Base-by-base conservation (phyloP, 2,113 vertebrate genomes). In the Podarcis muralis region DNA sequence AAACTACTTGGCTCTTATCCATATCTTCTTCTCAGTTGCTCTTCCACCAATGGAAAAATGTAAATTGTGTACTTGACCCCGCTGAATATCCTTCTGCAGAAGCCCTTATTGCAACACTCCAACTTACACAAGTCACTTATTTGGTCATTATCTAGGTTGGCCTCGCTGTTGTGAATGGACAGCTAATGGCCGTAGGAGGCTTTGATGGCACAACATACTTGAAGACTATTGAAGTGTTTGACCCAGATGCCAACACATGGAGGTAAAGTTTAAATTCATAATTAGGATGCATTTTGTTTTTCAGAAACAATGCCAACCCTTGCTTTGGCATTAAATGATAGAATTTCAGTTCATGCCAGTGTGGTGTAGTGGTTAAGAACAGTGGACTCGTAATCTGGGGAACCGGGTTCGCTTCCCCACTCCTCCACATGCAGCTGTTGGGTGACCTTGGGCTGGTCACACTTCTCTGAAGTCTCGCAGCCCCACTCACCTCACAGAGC, bases 211-310 rank as follows among this genome's bases (percentile, higher is more conserved):
- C 99, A 5, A 99, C 99, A 0, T 99, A 99, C 94, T 97, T 99
- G 91, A 99, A 99, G 97, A 99, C 99, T 20, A 99, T 99, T 94
- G 99, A 99, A 95, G 99, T 99, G 66, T 99, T 99, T 88, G 99
- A 99, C 93, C 99, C 99, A 13, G 99, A 99, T 89, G 99, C 99
- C 83, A 99, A 99, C 93, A 99, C 99, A 0, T 99, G 99, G 99
- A 98, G 99, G 99, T 99, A 97, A 96, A 68, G 1, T 48, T 23
- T 78, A 48, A 66, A 30, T 25, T 76, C 6, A 76, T 85, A 62
- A 75, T 68, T 32, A 3, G n/a, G 0, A 48, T 43, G 3, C 40
- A 16, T 15, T 2, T 15, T 13, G 68, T 35, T 81, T 37, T 3
- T 68, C 12, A 59, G 13, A 43, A 43, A 1, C 40, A 68, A 83